phyloP scores from a whole-genome alignment of 2,888 invertebrate species.

The Scotopteryx bipunctaria region DNA sequence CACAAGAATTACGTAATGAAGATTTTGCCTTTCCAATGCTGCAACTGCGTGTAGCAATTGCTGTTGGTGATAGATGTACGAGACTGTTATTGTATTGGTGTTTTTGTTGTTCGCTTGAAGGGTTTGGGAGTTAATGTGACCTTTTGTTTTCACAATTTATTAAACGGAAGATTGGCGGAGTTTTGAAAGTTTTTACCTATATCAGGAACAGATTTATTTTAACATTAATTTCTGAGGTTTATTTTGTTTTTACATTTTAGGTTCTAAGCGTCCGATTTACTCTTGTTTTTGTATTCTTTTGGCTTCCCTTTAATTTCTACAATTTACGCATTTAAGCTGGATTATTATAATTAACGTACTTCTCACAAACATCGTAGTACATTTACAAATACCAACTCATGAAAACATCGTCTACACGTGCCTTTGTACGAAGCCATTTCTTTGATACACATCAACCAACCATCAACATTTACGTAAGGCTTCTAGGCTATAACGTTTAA shows the following conservation, averaged over 20 bases:
- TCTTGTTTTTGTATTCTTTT: too few species aligned
- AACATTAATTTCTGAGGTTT: too few species aligned
- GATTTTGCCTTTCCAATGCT: slow-evolving; percentile 73
- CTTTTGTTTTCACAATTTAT: too few species aligned
- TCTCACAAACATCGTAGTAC: not conserved
- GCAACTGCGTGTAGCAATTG: slow-evolving; percentile 60
- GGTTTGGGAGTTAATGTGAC: too few species aligned
- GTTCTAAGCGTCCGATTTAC: too few species aligned
- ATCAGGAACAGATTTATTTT: too few species aligned
- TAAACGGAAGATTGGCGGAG: too few species aligned
- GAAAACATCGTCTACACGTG: not conserved
- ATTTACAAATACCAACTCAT: not conserved
- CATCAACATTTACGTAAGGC: slow-evolving; percentile 16
- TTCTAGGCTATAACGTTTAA: slow-evolving; percentile 11
- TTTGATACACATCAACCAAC: slow-evolving; percentile 3
- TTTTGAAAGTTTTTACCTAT: too few species aligned
- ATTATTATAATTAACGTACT: too few species aligned
- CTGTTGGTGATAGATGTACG: slow-evolving; percentile 44
- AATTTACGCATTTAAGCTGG: too few species aligned
- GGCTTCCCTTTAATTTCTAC: too few species aligned
- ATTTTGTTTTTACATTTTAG: too few species aligned
- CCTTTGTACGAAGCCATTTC: not conserved
- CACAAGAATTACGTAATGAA: slow-evolving; percentile 73
- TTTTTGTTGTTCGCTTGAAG: not conserved
- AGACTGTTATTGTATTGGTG: slow-evolving; percentile 19